Base-by-base conservation (phyloP, 2,797 vertebrate genomes). In the Meda fulgida region DNA sequence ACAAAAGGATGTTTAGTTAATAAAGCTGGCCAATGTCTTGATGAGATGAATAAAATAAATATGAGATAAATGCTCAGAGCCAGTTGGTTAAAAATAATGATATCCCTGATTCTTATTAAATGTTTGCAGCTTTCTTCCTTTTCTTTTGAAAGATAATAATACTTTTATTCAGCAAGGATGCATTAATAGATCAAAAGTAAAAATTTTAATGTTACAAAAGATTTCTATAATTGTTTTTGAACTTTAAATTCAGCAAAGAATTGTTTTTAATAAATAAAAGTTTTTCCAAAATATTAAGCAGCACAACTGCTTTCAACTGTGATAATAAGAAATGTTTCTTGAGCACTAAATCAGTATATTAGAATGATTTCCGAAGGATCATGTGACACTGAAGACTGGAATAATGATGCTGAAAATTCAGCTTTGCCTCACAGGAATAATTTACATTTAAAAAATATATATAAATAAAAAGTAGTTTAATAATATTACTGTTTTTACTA, bases 21-120 rank as follows among this genome's bases (percentile, higher is more conserved):
- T 69, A 55, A 55, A 36, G 31, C 21, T 67, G 51, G 60, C 46
- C 72, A 75, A 10, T 40, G 23, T 26, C 55, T 82, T 48, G 78
- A 84, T n/a, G n/a, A n/a, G n/a, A n/a, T n/a, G n/a, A n/a, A n/a
- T n/a, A n/a, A n/a, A n/a, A n/a, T n/a, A n/a, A n/a, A n/a, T n/a
- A n/a, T n/a, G n/a, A n/a, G n/a, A n/a, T n/a, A n/a, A 71, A 78
- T 26, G 18, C 78, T 84, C 85, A 2, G 51, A 43, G 9, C 8
- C 26, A 21, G 36, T 13, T 11, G 9, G 34, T 78, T 40, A 71
- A 43, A 69, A 80, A 13, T 4, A 63, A 63, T 31, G 10, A 31
- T 55, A 11, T 73, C 1, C 38, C 69, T 18, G 10, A 71, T 71
- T 72, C 38, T 16, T 58, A 21, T 60, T 8, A 63, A n/a, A 31